These are phyloP conservation scores for Mechanitis messenoides DNA, from an alignment of 2,888 invertebrate species.

Conservation along the genomic window DNA sequence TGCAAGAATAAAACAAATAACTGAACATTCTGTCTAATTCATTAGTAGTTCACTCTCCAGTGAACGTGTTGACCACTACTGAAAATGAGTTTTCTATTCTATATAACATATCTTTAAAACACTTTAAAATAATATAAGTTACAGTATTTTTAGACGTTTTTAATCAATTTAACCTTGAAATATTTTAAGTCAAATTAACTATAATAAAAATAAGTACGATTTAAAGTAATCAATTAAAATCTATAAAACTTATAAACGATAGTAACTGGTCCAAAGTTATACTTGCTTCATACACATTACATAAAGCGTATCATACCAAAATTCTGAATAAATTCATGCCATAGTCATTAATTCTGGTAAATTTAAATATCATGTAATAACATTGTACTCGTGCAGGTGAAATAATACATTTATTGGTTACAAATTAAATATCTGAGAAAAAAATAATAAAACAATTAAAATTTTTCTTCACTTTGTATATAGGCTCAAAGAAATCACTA, in stretches of 20 bases:
- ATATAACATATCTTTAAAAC: no score
- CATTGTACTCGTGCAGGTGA: constrained; percentile 5
- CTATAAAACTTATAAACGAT: not conserved
- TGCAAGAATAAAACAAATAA: constrained; percentile 15
- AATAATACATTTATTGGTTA: not conserved
- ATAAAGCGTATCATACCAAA: not conserved
- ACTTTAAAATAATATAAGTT: no score
- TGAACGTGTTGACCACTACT: no score
- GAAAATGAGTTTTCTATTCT: no score
- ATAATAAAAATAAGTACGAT: not conserved
- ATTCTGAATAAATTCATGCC: not conserved
- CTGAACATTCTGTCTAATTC: not conserved
- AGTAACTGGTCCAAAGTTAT: not conserved
- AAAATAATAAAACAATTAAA: no score
- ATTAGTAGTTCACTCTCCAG: no score
- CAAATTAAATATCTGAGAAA: no score
- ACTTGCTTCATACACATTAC: not conserved
- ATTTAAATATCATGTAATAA: not conserved
- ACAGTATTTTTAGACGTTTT: no score
- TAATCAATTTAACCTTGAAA: no score
- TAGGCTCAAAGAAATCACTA: no score
- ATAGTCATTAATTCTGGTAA: not conserved
- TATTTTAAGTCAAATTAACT: no score
- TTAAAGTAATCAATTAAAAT: not conserved
- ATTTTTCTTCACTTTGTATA: no score